Conservation (phyloP, 2,113 vertebrate genomes). For the Gulo gulo region DNA sequence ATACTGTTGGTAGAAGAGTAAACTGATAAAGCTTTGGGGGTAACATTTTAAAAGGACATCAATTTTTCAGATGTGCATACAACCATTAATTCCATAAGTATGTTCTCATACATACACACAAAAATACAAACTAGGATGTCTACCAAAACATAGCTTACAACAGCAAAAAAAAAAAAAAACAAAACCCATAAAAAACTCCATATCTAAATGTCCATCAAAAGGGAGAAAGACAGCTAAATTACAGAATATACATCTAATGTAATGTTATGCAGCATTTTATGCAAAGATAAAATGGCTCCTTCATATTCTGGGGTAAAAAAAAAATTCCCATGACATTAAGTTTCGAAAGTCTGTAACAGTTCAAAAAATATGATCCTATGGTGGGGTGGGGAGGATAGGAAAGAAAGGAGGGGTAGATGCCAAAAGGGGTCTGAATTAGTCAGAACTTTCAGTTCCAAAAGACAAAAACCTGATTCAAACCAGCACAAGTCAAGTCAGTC, state of each 20-base stretch:
- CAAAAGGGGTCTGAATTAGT: neutral
- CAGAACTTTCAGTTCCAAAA: neutral
- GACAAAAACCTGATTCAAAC: neutral
- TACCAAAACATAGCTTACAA: conserved; percentile 1
- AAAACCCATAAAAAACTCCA: neutral
- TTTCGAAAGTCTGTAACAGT: neutral
- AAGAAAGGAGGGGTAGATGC: neutral
- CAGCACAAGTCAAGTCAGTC: neutral
- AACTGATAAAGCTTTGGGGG: neutral
- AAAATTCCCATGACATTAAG: neutral
- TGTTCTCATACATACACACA: neutral
- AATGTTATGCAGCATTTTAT: conserved; percentile 9
- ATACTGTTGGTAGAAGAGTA: neutral
- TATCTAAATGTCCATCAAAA: neutral
- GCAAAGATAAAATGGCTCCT: conserved; percentile 9
- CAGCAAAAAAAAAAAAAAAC: neutral
- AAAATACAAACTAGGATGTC: neutral
- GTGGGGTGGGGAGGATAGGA: neutral
- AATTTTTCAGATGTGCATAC: neutral
- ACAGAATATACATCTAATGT: neutral
- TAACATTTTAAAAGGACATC: conserved; percentile 11
- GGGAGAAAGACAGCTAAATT: neutral
- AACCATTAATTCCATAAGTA: neutral
- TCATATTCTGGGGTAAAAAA: neutral
- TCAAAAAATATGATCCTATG: neutral